Conservation (phyloP, 2,113 vertebrate genomes). For the Phycodurus eques region DNA sequence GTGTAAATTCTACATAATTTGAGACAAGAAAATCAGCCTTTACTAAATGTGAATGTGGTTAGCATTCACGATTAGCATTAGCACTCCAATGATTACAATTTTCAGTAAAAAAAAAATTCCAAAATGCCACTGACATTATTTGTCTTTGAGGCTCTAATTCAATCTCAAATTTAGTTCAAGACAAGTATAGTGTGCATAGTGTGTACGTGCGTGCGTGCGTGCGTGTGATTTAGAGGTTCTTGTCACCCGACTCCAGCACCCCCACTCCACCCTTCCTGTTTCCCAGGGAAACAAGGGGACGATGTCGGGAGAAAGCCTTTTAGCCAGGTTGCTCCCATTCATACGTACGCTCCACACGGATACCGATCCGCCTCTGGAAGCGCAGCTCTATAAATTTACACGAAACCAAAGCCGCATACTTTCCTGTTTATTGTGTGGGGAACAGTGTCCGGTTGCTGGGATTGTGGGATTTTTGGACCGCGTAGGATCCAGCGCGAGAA, state of each 20-base stretch:
- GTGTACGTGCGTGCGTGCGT: conserved; percentile 6
- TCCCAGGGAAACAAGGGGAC: conserved; percentile 65
- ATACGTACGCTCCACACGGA: conserved; percentile 58
- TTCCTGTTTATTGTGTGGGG: conserved; percentile 68
- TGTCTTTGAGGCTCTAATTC: conserved; percentile 34
- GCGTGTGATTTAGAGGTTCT: conserved; percentile 23
- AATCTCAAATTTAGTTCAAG: conserved; percentile 26
- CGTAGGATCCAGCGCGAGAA: conserved; percentile 22
- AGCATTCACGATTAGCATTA: no score
- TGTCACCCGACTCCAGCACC: conserved; percentile 58
- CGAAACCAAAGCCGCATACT: conserved; percentile 67
- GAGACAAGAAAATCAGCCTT: no score
- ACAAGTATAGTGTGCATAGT: conserved; percentile 22
- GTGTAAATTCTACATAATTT: no score
- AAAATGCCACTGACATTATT: conserved; percentile 17
- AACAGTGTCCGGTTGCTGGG: conserved; percentile 62
- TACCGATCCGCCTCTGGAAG: conserved; percentile 64
- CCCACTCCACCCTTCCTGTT: conserved; percentile 56
- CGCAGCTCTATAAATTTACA: conserved; percentile 69
- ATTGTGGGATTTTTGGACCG: conserved; percentile 28
- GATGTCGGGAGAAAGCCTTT: conserved; percentile 58
- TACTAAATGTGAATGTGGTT: no score
- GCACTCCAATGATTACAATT: no score
- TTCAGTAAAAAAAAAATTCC: background rate
- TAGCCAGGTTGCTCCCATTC: conserved; percentile 60